Evolutionary conservation across 2,797 vertebrate species (phyloP).

Genomic region (Pipistrellus pipistrellus): DNA sequence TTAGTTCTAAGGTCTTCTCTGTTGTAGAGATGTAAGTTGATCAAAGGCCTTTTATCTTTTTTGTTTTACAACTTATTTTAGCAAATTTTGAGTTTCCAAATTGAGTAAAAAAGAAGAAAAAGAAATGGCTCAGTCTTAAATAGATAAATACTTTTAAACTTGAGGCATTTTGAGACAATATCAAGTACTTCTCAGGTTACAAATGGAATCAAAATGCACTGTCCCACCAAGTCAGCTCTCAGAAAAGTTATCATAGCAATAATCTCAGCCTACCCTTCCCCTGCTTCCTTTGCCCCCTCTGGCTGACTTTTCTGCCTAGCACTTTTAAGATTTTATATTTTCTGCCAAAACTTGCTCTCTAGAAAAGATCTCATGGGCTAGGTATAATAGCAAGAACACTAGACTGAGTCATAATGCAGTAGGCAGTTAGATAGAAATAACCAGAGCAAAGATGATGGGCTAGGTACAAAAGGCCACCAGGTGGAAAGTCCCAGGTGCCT

Average conservation of each 20-base stretch:
- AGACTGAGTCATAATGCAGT: not conserved
- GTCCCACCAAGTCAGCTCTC: not conserved
- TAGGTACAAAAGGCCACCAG: not conserved
- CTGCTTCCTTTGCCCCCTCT: not conserved
- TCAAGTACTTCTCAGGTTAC: not conserved
- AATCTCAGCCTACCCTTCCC: not conserved
- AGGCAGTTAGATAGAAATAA: not conserved
- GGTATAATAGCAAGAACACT: not conserved
- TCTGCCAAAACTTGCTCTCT: not conserved
- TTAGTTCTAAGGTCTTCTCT: not conserved
- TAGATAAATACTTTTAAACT: not conserved
- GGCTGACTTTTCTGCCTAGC: not conserved
- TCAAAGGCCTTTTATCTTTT: not conserved
- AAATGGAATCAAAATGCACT: conserved; percentile 11
- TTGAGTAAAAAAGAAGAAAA: not conserved
- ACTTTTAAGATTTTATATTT: conserved; percentile 19
- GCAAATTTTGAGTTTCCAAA: not conserved
- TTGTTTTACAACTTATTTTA: not conserved
- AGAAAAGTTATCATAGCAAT: not conserved
- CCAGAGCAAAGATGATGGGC: not conserved
- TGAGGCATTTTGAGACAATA: not conserved
- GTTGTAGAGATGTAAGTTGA: not conserved
- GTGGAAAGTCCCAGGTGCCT: not conserved
- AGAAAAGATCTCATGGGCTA: not conserved
- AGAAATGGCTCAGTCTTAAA: not conserved